Base-by-base conservation (phyloP, 2,797 vertebrate species). In the Masticophis lateralis region DNA sequence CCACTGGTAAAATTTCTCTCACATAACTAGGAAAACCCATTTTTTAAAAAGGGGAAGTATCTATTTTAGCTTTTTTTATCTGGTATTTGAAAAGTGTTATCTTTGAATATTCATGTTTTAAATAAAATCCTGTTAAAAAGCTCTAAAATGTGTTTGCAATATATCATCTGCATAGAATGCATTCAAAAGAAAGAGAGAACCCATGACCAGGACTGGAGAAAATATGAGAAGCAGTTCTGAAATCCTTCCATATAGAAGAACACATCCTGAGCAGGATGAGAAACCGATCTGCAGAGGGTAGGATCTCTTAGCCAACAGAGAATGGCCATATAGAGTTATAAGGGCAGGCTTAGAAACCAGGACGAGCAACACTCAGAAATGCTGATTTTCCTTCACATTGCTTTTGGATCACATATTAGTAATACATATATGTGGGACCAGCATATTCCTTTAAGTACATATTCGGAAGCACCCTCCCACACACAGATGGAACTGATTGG, bases 61-160 rank as follows among this genome's bases (percentile, higher is more conserved):
- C n/a, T 83, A 60, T 69, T 88, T 93, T 89, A 56, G 66, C 60
- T 86, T n/a, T n/a, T 89, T 93, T 93, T 63, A 93, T 89, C 25
- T 93, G n/a, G 5, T 43, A 55, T 86, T 89, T 86, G 87, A 87
- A 51, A 91, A 91, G 61, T 56, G 7, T 3, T 43, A 22, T 43
- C 20, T 25, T 47, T 43, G 4, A 83, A 25, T 83, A 83, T 91
- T 91, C 43, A 66, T 91, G 32, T 69, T 93, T 91, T 47, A 47
- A 93, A 91, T 89, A 91, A 83, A 89, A 91, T 91, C 69, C 69
- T 66, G 69, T 66, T 86, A 61, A 93, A 93, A 88, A 61, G 43
- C 37, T 89, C 57, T 89, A 57, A 93, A 86, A 87, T 60, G 18
- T 53, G 53, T 60, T 60, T 47, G 51, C 57, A 27, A 60, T 88